Base-by-base conservation (phyloP, 2,797 vertebrate genomes). In the Emydoidea blandingii region DNA sequence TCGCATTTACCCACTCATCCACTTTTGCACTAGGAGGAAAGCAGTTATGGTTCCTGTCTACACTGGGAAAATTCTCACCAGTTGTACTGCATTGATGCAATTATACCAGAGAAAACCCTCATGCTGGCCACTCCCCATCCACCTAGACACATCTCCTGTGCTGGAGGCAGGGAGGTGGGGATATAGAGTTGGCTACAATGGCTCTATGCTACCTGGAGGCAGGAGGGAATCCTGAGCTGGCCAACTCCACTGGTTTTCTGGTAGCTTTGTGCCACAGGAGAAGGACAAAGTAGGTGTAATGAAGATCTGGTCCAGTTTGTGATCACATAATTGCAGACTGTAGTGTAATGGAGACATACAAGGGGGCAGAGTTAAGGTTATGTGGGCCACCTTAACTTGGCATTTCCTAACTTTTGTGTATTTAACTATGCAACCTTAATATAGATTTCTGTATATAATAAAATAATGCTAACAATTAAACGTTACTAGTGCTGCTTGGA, bases 211-310 rank as follows among this genome's bases (percentile, higher is more conserved):
- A 29, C 21, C 15, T 47, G 53, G 59, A 7, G 54, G 25, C 19
- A 0, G 1, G 29, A 12, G 80, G 85, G 56, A 49, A 82, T 49
- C 62, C 37, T 72, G 7, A 4, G 10, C 2, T 59, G 50, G 19
- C 9, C n/a, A 37, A 85, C 16, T 23, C 5, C 0, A 0, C 54
- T 49, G 62, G 29, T 23, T 52, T 56, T 10, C 44, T 78, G 44
- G 25, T 44, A 49, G 74, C 44, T 47, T 78, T 78, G 6, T 27
- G 37, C 15, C 44, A 78, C 11, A 78, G 44, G 27, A 76, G 74
- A 44, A 76, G 25, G 7, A 31, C 41, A 78, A 78, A 47, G 2
- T 1, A n/a, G 56, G 18, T 50, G 10, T 83, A 91, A 62, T 29
- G 29, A 34, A 52, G 49, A 49, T 31, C 1, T 5, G 27, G 37